Evolutionary conservation across 2,113 vertebrate genomes (phyloP).

Genomic region (Chlorodrepanis virens): DNA sequence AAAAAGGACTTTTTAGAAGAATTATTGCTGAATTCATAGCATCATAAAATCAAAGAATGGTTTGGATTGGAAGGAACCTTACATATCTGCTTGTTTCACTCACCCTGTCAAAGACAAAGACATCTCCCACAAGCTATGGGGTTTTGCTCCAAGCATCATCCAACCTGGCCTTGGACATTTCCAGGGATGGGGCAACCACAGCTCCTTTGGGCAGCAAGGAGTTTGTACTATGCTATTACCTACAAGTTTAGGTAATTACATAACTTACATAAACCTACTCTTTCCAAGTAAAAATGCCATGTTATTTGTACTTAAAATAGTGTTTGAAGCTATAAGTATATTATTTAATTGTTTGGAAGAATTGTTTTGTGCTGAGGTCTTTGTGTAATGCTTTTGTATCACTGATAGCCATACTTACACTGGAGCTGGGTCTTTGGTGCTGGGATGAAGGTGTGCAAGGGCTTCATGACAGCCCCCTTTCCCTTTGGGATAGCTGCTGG

Average conservation of each 20-base stretch:
- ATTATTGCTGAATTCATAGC: background rate
- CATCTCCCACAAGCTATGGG: background rate
- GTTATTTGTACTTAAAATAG: background rate
- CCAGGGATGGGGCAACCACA: background rate
- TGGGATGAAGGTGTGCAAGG: background rate
- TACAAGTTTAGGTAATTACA: background rate
- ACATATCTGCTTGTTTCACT: background rate
- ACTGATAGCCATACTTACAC: accelerated
- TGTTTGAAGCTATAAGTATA: background rate
- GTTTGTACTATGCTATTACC: accelerated
- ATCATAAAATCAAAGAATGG: background rate
- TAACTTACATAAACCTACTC: background rate
- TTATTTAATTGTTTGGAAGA: background rate
- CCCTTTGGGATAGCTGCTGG: background rate
- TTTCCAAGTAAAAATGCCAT: background rate
- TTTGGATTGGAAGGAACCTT: background rate
- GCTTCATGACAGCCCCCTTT: accelerated
- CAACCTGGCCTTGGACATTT: background rate
- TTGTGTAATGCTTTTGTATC: background rate
- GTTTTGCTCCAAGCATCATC: background rate
- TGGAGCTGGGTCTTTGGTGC: background rate
- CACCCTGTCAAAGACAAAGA: background rate
- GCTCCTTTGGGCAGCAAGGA: background rate
- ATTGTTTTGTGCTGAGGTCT: background rate
- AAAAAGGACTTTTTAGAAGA: background rate